phyloP scores from a whole-genome alignment of 1,140 invertebrate species.

The Scaptodrosophila lebanonensis region DNA sequence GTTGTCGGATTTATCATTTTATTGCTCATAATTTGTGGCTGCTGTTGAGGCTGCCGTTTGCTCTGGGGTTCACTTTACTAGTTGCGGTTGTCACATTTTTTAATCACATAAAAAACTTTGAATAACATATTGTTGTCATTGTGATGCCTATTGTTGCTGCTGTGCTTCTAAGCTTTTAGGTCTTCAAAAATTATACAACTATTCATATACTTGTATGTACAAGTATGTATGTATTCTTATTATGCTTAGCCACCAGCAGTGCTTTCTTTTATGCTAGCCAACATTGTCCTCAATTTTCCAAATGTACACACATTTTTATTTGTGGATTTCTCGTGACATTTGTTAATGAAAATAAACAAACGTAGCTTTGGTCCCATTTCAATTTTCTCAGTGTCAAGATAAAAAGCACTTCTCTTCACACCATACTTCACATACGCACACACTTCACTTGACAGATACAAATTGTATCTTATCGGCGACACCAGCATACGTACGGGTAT shows the following conservation, averaged over 20 bases:
- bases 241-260: no score
- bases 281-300: no score
- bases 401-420: constrained; percentile 36
- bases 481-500: no score
- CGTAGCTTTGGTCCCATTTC: constrained; percentile 5
- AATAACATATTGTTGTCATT: constrained; percentile 50
- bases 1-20: constrained; percentile 62
- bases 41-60: constrained; percentile 14
- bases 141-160: constrained; percentile 6
- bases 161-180: constrained; percentile 39
- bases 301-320: constrained; percentile 44
- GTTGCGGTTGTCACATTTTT: constrained; percentile 53
- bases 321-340: no score
- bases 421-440: constrained; percentile 16
- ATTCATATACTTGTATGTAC: constrained; percentile 1
- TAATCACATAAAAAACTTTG: constrained; percentile 65
- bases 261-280: no score
- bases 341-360: no score
- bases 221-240: no score
- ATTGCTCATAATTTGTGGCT: constrained; percentile 48
- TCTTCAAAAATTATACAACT: constrained; percentile 16
- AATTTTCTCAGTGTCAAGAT: constrained; percentile 50
- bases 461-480: constrained; percentile 60
- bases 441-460: constrained; percentile 56
- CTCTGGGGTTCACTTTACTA: constrained; percentile 13